A percentile compares a stretch with the other conserved stretches of the same genome.
These are phyloP conservation scores for Loxodonta africana DNA, from an alignment of 2,113 vertebrate species.

Conservation along the genomic window DNA sequence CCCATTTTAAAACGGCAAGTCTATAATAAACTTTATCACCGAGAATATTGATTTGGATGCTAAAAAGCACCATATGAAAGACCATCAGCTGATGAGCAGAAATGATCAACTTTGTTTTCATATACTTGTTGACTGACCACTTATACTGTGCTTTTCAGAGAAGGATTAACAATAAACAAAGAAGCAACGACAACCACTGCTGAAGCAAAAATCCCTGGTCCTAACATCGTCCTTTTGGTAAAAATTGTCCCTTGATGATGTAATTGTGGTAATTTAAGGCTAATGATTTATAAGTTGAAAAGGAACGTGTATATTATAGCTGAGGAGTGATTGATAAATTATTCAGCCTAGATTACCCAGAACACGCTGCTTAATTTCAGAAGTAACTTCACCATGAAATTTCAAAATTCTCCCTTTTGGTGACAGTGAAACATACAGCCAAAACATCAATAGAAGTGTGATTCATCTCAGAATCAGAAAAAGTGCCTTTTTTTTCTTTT, in stretches of 20 bases:
- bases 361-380: constrained; percentile 33
- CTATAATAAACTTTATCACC: not conserved
- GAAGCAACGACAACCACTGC: not conserved
- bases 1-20: not conserved
- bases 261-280: constrained; percentile 2
- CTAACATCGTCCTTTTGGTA: not conserved
- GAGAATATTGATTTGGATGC: constrained; percentile 10
- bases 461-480: constrained; percentile 3
- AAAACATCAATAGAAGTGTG: constrained; percentile 12
- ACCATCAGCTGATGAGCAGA: not conserved
- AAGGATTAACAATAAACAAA: not conserved
- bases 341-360: constrained; percentile 15
- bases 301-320: not conserved
- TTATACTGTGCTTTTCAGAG: not conserved
- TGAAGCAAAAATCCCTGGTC: not conserved
- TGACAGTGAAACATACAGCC: not conserved
- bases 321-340: not conserved
- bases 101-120: not conserved
- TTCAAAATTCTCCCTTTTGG: not conserved
- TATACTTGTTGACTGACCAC: not conserved
- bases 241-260: constrained; percentile 43
- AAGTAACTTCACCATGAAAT: not conserved
- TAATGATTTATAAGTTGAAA: constrained; percentile 46
- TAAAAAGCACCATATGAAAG: not conserved
- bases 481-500: not conserved